Base-by-base conservation (phyloP, 2,797 vertebrate species). In the Luscinia luscinia region DNA sequence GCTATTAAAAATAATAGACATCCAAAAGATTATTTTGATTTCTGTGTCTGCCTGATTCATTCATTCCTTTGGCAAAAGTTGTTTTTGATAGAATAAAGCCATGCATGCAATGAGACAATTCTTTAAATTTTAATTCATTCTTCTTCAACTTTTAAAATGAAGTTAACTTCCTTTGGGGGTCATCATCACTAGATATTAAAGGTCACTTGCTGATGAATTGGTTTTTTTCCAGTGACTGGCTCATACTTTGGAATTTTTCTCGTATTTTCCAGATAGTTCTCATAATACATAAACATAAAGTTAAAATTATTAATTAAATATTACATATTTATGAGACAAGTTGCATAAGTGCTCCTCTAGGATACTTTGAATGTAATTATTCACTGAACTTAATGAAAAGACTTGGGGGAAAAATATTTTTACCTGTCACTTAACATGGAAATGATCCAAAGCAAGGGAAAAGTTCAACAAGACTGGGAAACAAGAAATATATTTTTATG, bases 1-100 rank as follows among this genome's bases (percentile, higher is more conserved):
- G 7, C 59, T 84, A 57, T 75, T 94, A 93, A 91, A 88, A 91
- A 88, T 69, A 89, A 87, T 38, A 94, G 84, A 82, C 27, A 43
- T 75, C 28, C 46, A 64, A 90, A 94, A 94, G 74, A 94, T 94
- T 84, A 76, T 91, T 95, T 94, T 90, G 74, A 77, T 89, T 95
- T 92, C 77, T 80, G 12, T 22, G 2, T 76, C 85, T 86, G 69
- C 74, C 54, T 85, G 52, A 82, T 92, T 87, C 85, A 79, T 93
- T 94, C 57, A 75, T 89, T 96, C 75, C 77, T 95, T 90, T 92
- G 76, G 83, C 91, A 94, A 94, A 97, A 89, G 48, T 58, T 94
- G 41, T 83, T 91, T 87, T 80, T 90, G n/a, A 34, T 88, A 84
- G 58, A 92, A 86, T 86, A 95, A 94, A 75, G 12, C 51, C 51